Evolutionary conservation across 2,888 invertebrate genomes (phyloP), one percentile per base, ranked within the genome.

Genomic region (Steinernema carpocapsae): DNA sequence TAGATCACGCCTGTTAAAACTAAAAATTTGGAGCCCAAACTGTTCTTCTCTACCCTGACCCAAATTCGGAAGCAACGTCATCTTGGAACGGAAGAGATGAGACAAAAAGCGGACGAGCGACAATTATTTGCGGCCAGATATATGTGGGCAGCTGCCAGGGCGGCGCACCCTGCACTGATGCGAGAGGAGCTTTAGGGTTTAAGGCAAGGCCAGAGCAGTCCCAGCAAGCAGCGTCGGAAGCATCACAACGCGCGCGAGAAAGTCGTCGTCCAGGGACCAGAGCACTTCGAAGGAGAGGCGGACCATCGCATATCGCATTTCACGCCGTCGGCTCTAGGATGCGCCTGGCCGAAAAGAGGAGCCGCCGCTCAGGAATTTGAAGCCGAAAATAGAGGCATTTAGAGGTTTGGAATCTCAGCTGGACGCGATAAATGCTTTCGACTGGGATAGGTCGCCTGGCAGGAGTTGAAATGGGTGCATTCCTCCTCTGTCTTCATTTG

Each of bases 141-240:
- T 64, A 64, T 64, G 37, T 37, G 64, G 64, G 29, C 64, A 64
- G 64, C 64, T 64, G 64, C 64, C 64, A 29, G 64, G 12, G 64
- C 32, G 37, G 64, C 64, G 64, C 64, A 14, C n/a, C 37, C 37
- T 37, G 37, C 37, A 52, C 22, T 52, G 52, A 52, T 32, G 64
- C 64, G 29, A 64, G 64, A 64, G 29, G 64, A 29, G 64, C 64
- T 64, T 64, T 64, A 64, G 64, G 64, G 64, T 64, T 64, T 64
- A 64, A 64, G 64, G 26, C 64, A 37, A 64, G 64, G 64, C 64
- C 64, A 64, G 10, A 56, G 4, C 37, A 37, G 37, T 3, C 37
- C 37, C 37, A 37, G 10, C 37, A 37, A 37, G 37, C 37, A 37
- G 64, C 48, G 14, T 4, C 48, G n/a, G 64, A 32, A 26, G 64